Evolutionary conservation across 2,888 invertebrate species (phyloP).

Genomic region (Dorcus parallelipipedus): DNA sequence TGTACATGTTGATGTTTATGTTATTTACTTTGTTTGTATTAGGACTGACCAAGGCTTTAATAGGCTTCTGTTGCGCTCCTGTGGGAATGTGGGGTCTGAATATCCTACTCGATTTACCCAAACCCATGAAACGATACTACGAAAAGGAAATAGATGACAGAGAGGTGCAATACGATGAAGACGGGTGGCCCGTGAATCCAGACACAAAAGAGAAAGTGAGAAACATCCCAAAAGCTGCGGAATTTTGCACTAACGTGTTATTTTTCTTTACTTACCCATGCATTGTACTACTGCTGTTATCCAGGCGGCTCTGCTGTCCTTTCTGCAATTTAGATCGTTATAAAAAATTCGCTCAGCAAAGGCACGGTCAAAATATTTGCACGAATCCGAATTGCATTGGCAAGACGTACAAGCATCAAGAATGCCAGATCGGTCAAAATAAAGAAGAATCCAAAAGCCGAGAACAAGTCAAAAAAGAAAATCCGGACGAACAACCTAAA

Average conservation of each 20-base stretch:
- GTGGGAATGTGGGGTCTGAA: conserved; percentile 55
- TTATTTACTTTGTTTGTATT: conserved; percentile 36
- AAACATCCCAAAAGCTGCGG: conserved; percentile 46
- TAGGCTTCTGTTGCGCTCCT: conserved; percentile 49
- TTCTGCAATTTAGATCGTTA: conserved; percentile 14
- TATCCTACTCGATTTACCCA: conserved; percentile 52
- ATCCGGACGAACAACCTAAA: background rate
- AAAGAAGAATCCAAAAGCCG: background rate
- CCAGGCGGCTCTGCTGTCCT: conserved; percentile 30
- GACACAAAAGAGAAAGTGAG: conserved; percentile 51
- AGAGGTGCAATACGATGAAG: conserved; percentile 52
- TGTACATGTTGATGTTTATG: conserved; percentile 39
- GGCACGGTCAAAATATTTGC: background rate
- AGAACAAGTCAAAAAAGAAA: background rate
- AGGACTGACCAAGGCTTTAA: conserved; percentile 55
- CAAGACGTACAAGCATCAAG: background rate
- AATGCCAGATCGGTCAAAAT: background rate
- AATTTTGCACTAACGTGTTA: conserved; percentile 56
- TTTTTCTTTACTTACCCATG: conserved; percentile 57
- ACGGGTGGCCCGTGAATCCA: conserved; percentile 61
- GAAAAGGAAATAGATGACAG: conserved; percentile 49
- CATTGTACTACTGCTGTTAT: conserved; percentile 36
- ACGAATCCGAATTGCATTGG: background rate
- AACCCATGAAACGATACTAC: conserved; percentile 53
- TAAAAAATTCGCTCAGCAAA: too few species aligned